Conservation (phyloP, 2,888 invertebrate species). For the Myopa tessellatipennis region DNA sequence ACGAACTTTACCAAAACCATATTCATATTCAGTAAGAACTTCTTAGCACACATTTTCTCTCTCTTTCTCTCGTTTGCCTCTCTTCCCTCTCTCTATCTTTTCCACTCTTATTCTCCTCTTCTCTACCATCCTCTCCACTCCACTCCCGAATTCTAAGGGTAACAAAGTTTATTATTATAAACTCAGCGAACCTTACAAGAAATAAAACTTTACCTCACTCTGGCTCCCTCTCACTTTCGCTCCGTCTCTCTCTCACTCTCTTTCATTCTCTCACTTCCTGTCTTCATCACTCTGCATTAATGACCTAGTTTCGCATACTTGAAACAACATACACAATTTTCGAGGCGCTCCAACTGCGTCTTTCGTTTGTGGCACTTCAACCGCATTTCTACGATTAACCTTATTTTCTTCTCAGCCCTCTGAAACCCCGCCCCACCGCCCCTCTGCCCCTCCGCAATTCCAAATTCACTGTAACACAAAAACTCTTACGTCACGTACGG, state of each 20-base stretch:
- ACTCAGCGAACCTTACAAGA: no score
- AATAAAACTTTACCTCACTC: not conserved
- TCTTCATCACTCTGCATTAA: not conserved
- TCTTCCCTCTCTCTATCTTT: no score
- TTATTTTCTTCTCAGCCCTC: not conserved
- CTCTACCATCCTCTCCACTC: not conserved
- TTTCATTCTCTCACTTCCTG: not conserved
- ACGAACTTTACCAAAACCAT: not conserved
- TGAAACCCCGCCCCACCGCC: not conserved
- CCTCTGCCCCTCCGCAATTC: not conserved
- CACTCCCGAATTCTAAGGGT: not conserved
- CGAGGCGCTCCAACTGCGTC: not conserved
- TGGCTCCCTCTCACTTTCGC: not conserved
- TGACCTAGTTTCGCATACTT: conserved; percentile 29
- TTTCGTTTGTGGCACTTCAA: not conserved
- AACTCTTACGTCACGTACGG: not conserved
- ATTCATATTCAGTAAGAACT: not conserved
- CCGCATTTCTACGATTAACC: conserved; percentile 1
- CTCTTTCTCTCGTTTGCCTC: not conserved
- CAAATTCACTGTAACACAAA: not conserved
- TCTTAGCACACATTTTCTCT: not conserved
- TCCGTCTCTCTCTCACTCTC: not conserved
- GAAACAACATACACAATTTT: not conserved
- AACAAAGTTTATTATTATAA: no score
- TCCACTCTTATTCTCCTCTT: not conserved